Conservation (phyloP, 2,888 invertebrate genomes). For the Rhabditophanes sp. region DNA sequence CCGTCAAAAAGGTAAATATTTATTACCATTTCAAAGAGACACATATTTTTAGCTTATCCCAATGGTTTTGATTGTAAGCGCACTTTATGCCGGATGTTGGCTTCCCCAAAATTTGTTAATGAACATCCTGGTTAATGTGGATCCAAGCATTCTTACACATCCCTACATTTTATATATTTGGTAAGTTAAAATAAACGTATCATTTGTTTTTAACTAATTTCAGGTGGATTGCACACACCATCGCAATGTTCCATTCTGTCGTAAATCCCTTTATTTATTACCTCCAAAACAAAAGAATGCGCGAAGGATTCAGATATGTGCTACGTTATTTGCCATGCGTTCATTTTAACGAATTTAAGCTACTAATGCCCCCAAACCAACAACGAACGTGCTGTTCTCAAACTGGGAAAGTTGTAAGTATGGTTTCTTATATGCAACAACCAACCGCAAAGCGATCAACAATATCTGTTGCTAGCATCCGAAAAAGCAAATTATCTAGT, state of each 20-base stretch:
- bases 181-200: constrained; percentile 10
- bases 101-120: constrained; percentile 40
- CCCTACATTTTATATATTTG: constrained; percentile 38
- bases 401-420: no score
- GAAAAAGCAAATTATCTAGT: no score
- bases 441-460: no score
- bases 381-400: constrained; percentile 12
- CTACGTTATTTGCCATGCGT: constrained; percentile 54
- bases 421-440: constrained; percentile 21
- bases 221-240: constrained; percentile 38
- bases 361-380: constrained; percentile 15
- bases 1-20: constrained; percentile 36
- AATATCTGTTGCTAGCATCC: no score
- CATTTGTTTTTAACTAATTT: constrained; percentile 6
- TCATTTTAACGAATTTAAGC: constrained; percentile 5
- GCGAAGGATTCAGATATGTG: constrained; percentile 76
- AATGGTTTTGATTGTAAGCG: constrained; percentile 41
- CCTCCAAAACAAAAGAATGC: constrained; percentile 53
- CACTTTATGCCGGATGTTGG: constrained; percentile 40
- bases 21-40: not conserved
- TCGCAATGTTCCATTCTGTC: constrained; percentile 41
- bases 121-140: constrained; percentile 30
- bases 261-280: constrained; percentile 42
- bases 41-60: constrained; percentile 31
- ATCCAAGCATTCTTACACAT: constrained; percentile 25